phyloP scores from a whole-genome alignment of 1,140 invertebrate genomes.

The Eurosta solidaginis region DNA sequence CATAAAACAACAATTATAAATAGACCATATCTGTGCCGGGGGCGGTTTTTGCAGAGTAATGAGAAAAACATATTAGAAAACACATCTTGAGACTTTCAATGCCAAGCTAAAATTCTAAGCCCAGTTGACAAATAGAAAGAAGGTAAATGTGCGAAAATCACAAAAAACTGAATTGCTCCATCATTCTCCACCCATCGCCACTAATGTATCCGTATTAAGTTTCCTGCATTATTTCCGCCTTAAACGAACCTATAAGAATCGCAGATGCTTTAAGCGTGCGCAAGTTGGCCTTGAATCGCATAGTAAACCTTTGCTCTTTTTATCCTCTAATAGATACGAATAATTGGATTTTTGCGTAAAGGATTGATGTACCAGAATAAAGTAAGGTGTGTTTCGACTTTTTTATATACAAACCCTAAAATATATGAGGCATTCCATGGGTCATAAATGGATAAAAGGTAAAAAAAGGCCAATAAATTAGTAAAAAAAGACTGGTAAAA shows the following conservation, averaged over 20 bases:
- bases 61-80: neutral
- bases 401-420: too few relatives aligned
- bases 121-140: neutral
- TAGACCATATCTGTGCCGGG: too few relatives aligned
- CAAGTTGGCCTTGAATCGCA: slow-evolving; percentile 22
- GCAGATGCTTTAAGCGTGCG: neutral
- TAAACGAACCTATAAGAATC: neutral
- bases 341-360: too few relatives aligned
- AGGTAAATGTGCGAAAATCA: neutral
- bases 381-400: too few relatives aligned
- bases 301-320: neutral
- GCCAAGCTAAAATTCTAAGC: neutral
- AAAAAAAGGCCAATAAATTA: too few relatives aligned
- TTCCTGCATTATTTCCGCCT: neutral
- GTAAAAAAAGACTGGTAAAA: too few relatives aligned
- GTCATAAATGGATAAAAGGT: too few relatives aligned
- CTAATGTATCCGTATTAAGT: neutral
- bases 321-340: too few relatives aligned
- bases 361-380: too few relatives aligned
- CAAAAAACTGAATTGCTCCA: neutral
- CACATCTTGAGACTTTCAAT: neutral
- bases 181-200: neutral
- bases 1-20: neutral
- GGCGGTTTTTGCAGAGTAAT: too few relatives aligned
- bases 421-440: too few relatives aligned